These are phyloP conservation scores for Alentia gelatinosa DNA, from an alignment of 2,888 invertebrate species.

Conservation along the genomic window DNA sequence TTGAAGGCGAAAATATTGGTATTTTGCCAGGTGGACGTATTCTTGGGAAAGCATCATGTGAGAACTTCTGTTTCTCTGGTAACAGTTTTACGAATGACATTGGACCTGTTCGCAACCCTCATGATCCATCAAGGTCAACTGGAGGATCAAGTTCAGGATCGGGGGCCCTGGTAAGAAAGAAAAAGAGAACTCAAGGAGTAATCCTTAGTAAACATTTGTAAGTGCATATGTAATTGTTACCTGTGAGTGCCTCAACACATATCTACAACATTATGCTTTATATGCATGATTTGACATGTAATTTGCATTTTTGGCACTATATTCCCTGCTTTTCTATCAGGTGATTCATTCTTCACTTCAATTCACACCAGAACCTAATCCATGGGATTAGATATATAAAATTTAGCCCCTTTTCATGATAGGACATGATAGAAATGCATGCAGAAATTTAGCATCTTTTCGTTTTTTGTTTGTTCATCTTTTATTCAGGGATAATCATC, in stretches of 20 bases:
- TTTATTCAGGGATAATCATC: too few species aligned
- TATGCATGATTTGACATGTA: neutral
- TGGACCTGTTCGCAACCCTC: constrained; percentile 73
- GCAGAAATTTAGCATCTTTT: too few species aligned
- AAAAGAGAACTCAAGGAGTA: neutral
- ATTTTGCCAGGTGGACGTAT: neutral
- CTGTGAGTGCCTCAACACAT: neutral
- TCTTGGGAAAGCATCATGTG: constrained; percentile 72
- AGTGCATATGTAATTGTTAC: neutral
- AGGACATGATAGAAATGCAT: too few species aligned
- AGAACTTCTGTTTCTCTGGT: constrained; percentile 73
- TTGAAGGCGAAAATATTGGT: too few species aligned
- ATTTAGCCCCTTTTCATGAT: too few species aligned
- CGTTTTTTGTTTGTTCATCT: too few species aligned
- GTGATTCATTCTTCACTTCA: neutral
- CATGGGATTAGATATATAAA: too few species aligned
- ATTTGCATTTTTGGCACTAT: neutral
- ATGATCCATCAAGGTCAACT: constrained; percentile 64
- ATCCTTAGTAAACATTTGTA: neutral
- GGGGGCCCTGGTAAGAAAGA: constrained; percentile 69
- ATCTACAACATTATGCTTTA: neutral
- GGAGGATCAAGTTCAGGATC: constrained; percentile 77
- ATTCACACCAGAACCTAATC: too few species aligned
- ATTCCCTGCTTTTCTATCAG: neutral
- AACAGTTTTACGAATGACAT: constrained; percentile 70